phyloP scores from a whole-genome alignment of 2,113 vertebrate genomes.

The Leiothrix lutea region DNA sequence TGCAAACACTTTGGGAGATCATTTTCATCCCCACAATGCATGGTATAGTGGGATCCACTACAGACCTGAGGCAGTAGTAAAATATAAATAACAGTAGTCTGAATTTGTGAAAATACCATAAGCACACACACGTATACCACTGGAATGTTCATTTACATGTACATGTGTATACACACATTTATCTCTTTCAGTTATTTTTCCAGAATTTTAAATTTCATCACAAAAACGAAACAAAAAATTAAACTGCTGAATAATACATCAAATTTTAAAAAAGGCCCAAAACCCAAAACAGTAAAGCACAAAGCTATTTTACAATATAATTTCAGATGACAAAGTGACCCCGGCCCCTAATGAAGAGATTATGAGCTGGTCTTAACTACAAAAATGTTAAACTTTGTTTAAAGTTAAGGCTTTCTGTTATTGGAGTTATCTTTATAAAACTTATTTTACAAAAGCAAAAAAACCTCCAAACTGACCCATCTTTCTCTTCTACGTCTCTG shows the following conservation, averaged over 20 bases:
- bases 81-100: not conserved
- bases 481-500: slow-evolving; percentile 90
- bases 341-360: not conserved
- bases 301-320: not conserved
- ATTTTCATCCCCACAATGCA: not conserved
- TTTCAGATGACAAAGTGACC: not conserved
- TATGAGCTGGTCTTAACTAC: not conserved
- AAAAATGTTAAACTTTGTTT: not conserved
- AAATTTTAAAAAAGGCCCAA: not conserved
- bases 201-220: not conserved
- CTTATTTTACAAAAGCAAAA: not conserved
- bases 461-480: slow-evolving; percentile 78
- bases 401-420: not conserved
- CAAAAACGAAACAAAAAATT: slow-evolving; percentile 6
- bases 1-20: not conserved
- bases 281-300: not conserved
- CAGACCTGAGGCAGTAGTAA: not conserved
- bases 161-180: not conserved
- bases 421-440: not conserved
- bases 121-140: accelerated
- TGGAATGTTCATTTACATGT: not conserved
- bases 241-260: not conserved
- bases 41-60: not conserved
- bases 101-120: not conserved
- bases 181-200: not conserved